phyloP scores from a whole-genome alignment of 2,113 vertebrate species.

The Dasypus novemcinctus region DNA sequence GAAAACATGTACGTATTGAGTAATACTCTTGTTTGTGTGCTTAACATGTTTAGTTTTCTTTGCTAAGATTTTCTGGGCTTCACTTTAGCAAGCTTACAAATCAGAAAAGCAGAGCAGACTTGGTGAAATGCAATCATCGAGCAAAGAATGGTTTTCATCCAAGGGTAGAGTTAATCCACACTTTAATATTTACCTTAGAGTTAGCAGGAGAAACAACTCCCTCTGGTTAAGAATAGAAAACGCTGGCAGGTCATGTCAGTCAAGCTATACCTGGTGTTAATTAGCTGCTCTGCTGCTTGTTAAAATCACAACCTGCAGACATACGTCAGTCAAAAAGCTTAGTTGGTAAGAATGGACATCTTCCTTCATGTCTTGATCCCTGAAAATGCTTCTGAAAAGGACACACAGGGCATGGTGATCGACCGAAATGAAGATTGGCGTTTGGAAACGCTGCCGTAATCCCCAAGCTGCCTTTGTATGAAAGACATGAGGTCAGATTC shows the following conservation, averaged over 20 bases:
- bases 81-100: no score
- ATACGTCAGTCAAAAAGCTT: neutral
- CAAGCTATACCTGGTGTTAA: neutral
- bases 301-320: neutral
- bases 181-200: neutral
- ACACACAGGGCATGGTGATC: neutral
- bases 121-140: no score
- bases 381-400: neutral
- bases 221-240: neutral
- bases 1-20: no score
- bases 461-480: neutral
- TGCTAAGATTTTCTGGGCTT: neutral
- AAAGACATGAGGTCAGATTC: neutral
- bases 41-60: neutral
- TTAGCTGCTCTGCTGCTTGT: neutral
- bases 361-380: neutral
- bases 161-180: neutral
- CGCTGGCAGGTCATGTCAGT: neutral
- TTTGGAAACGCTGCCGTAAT: neutral
- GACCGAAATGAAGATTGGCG: neutral
- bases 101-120: no score
- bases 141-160: no score
- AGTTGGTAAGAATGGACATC: neutral
- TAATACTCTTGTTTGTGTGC: no score
- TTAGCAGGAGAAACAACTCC: neutral